Evolutionary conservation across 2,888 invertebrate species (phyloP), one percentile per base, ranked within the genome.

Genomic region (Apamea anceps): DNA sequence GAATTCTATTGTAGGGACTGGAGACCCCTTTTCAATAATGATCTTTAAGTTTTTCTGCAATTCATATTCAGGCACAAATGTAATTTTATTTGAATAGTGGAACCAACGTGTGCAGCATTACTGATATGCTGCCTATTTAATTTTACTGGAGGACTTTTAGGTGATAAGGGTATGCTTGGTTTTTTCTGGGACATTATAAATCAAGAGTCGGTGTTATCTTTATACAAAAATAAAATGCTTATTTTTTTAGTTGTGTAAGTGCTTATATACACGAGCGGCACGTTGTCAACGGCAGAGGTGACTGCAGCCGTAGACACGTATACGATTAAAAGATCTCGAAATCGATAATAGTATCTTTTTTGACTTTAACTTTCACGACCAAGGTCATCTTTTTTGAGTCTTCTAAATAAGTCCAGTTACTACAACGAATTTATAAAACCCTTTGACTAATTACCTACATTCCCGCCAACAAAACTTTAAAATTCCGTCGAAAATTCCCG

Each of bases 51-150:
- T 75, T 85, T 81, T 88, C 60, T 85, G 82, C 86, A 66, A 85
- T 85, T 88, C 75, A 78, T 85, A 85, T 85, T 85, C 85, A 51
- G 42, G 8, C 12, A 74, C 68, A 73, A 28, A 63, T 76, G 54
- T 74, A 81, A 88, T 85, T 88, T 74, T 74, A 82, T 85, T 85
- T 88, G 86, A 85, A 88, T 85, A 78, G 86, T 88, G 48, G 54
- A 32, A 71, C 21, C 62, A 65, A 76, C 77, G 86, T 54, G 82
- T 72, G 71, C 82, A 57, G 88, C 67, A 45, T 88, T 57, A 37
- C 73, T 77, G 82, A 85, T 88, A 80, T 28, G 72, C 32, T 28
- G 72, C 32, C 48, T 66, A 86, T 81, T 88, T 85, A 79, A 75
- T 75, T 72, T 75, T 4, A 75, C 42, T 75, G 25, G 25, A 54